phyloP scores from a whole-genome alignment of 2,113 vertebrate species.

The Microtus richardsoni region DNA sequence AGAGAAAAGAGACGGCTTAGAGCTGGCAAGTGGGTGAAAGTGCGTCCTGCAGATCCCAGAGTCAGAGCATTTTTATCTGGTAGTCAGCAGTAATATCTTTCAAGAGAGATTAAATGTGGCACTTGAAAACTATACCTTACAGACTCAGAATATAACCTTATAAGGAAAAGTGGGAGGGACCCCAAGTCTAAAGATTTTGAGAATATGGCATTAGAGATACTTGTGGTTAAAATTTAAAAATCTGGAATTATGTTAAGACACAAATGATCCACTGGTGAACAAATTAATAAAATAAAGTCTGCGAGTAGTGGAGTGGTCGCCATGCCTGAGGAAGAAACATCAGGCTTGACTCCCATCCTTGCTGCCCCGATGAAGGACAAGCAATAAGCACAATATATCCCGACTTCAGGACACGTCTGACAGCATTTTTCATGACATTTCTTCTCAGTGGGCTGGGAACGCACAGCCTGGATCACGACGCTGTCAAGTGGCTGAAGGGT shows the following conservation, averaged over 20 bases:
- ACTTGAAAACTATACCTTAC: background rate
- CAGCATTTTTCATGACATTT: slow-evolving; percentile 61
- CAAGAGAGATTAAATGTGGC: background rate
- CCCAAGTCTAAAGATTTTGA: slow-evolving; percentile 18
- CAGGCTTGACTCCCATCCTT: slow-evolving; percentile 46
- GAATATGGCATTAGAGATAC: background rate
- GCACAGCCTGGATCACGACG: slow-evolving; percentile 46
- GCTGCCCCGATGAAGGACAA: slow-evolving; percentile 42
- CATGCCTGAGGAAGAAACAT: background rate
- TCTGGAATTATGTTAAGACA: background rate
- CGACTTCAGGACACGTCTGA: slow-evolving; percentile 59
- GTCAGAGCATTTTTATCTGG: background rate
- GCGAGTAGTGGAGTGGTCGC: background rate
- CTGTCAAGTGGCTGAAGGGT: slow-evolving; percentile 71
- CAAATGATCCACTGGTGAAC: background rate
- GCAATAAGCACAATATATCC: slow-evolving; percentile 39
- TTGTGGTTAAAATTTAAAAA: background rate
- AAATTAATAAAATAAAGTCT: slow-evolving; percentile 18
- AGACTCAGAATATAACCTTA: background rate
- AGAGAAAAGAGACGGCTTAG: background rate
- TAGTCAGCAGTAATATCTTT: background rate
- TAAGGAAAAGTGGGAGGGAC: background rate
- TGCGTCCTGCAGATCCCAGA: background rate
- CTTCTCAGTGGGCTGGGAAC: slow-evolving; percentile 54
- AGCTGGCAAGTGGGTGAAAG: background rate